phyloP scores from a whole-genome alignment of 2,797 vertebrate genomes.

The Atherinosoma microstoma region DNA sequence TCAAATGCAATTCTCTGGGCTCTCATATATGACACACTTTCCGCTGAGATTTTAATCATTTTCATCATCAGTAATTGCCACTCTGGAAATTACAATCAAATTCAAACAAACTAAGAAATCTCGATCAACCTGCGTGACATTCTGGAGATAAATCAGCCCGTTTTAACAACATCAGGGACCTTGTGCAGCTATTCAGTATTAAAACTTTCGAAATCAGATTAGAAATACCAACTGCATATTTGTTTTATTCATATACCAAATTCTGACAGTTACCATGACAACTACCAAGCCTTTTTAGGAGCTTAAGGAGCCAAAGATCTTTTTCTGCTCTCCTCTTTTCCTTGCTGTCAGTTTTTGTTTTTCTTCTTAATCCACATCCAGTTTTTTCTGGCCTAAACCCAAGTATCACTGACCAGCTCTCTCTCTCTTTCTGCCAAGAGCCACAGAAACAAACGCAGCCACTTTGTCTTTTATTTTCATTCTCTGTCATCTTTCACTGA shows the following conservation, averaged over 20 bases:
- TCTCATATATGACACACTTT: slow-evolving; percentile 27
- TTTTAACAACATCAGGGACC: slow-evolving; percentile 45
- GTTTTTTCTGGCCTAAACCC: slow-evolving; percentile 27
- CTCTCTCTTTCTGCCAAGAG: slow-evolving; percentile 39
- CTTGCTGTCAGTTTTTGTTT: slow-evolving; percentile 12
- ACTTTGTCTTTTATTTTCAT: slow-evolving; percentile 21
- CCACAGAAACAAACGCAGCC: slow-evolving; percentile 33
- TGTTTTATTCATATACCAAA: slow-evolving; percentile 71
- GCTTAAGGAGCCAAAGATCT: slow-evolving; percentile 23
- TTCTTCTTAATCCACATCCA: slow-evolving; percentile 15
- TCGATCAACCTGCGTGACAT: slow-evolving; percentile 24
- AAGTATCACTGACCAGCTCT: slow-evolving; percentile 37
- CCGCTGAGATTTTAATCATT: slow-evolving; percentile 46
- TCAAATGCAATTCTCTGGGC: slow-evolving; percentile 32
- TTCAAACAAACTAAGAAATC: slow-evolving; percentile 52
- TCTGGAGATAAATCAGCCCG: slow-evolving; percentile 26
- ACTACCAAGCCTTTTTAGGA: slow-evolving; percentile 55
- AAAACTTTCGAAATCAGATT: slow-evolving; percentile 67
- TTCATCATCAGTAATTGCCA: slow-evolving; percentile 40
- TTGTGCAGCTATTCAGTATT: slow-evolving; percentile 60
- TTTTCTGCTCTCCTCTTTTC: background rate
- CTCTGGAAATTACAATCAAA: slow-evolving; percentile 51
- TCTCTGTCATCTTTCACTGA: slow-evolving; percentile 17
- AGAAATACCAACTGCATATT: slow-evolving; percentile 75
- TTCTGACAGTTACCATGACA: slow-evolving; percentile 72